Conservation (phyloP, 2,888 invertebrate genomes). For the Galeruca laticollis region DNA sequence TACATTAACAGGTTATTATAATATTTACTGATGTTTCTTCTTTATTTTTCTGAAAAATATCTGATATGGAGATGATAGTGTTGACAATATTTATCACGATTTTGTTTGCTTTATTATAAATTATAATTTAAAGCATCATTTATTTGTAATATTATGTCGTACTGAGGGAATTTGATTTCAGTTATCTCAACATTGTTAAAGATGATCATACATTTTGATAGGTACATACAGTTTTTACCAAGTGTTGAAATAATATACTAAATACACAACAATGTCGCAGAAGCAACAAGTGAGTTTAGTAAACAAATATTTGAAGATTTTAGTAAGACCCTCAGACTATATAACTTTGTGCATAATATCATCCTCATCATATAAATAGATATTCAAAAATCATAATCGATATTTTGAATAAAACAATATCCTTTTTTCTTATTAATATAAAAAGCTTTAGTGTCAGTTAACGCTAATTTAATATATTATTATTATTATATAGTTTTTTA, state of each 20-base stretch:
- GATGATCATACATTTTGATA: constrained; percentile 42
- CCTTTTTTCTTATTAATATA: no score
- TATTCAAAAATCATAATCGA: no score
- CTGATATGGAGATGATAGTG: constrained; percentile 49
- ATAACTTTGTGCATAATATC: background rate
- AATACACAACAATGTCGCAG: constrained; percentile 40
- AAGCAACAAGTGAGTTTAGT: constrained; percentile 37
- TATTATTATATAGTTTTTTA: no score
- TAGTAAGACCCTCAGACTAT: background rate
- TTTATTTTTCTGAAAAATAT: constrained; percentile 49
- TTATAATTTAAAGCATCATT: constrained; percentile 47
- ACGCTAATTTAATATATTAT: no score
- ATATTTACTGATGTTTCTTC: constrained; percentile 50
- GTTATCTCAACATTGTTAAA: constrained; percentile 56
- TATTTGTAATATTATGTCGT: constrained; percentile 46
- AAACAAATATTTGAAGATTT: background rate
- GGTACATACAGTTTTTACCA: constrained; percentile 34
- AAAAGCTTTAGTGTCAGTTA: no score
- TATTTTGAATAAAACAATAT: no score
- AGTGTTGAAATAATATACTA: constrained; percentile 15
- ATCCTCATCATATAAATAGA: background rate
- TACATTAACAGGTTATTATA: constrained; percentile 52
- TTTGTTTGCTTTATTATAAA: constrained; percentile 50
- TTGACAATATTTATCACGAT: constrained; percentile 50
- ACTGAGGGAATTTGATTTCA: constrained; percentile 48